Evolutionary conservation across 2,888 invertebrate species (phyloP).

Genomic region (Amblyteles armatorius): DNA sequence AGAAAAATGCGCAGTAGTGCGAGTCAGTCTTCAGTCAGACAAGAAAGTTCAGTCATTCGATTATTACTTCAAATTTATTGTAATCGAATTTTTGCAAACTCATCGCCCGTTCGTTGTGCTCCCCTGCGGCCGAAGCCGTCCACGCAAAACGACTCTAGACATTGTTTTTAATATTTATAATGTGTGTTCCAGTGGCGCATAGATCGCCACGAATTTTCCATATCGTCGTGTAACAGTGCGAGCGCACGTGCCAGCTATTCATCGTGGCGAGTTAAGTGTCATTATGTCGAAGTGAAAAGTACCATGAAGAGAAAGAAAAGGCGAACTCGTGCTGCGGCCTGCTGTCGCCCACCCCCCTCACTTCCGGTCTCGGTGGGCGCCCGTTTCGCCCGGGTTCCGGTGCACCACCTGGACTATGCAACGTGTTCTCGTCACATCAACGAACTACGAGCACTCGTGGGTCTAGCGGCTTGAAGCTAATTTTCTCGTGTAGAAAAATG

Average conservation of each 20-base stretch:
- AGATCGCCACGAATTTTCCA: constrained; percentile 1
- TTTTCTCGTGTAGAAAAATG: background rate
- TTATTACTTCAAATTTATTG: background rate
- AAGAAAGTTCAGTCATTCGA: background rate
- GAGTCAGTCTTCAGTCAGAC: background rate
- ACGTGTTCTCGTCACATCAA: constrained; percentile 47
- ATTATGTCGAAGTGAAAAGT: constrained; percentile 43
- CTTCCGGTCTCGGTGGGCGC: constrained; percentile 67
- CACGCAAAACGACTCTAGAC: too few relatives aligned
- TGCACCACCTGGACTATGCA: constrained; percentile 68
- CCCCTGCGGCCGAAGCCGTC: too few relatives aligned
- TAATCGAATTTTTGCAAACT: background rate
- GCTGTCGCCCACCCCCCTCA: constrained; percentile 29
- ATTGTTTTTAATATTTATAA: background rate
- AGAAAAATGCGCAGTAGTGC: background rate
- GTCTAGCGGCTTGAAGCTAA: background rate
- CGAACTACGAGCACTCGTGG: background rate
- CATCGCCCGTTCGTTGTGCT: too few relatives aligned
- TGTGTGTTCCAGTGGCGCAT: background rate
- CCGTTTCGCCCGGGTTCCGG: constrained; percentile 67
- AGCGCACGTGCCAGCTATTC: constrained; percentile 60
- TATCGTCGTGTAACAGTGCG: constrained; percentile 40
- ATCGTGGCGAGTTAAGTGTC: constrained; percentile 53
- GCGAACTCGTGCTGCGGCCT: constrained; percentile 26
- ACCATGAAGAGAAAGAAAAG: constrained; percentile 31